A percentile compares a stretch with the other conserved stretches of the same genome.
Conservation (phyloP, 2,113 vertebrate genomes). For the Struthio camelus region DNA sequence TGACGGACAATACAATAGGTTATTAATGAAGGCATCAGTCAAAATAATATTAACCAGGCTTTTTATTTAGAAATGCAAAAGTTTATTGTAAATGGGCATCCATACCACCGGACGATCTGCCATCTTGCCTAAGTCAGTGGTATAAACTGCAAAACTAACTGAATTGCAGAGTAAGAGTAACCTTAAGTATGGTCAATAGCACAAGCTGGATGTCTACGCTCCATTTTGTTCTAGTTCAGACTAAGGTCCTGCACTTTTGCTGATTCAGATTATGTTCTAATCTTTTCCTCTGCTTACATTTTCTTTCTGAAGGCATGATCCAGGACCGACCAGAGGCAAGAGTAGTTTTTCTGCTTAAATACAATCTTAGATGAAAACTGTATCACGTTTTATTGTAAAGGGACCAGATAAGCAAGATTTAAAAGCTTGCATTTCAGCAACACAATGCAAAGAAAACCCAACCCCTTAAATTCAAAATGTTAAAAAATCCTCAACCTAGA, state of each 20-base stretch:
- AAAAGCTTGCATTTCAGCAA: neutral
- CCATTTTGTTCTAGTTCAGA: neutral
- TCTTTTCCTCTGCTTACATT: neutral
- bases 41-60: neutral
- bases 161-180: neutral
- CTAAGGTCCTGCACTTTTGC: neutral
- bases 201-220: neutral
- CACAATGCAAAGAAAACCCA: neutral
- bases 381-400: neutral
- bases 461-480: neutral
- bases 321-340: accelerated
- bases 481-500: no score
- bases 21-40: neutral
- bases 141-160: neutral
- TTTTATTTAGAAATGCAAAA: neutral
- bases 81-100: neutral
- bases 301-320: neutral
- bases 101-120: neutral
- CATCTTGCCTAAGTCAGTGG: neutral
- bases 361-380: neutral
- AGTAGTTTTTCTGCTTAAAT: neutral
- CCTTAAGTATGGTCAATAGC: neutral
- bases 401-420: neutral
- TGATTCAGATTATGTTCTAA: neutral
- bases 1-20: accelerated